Evolutionary conservation across 2,888 invertebrate species (phyloP).

Genomic region (Corbicula japonica): DNA sequence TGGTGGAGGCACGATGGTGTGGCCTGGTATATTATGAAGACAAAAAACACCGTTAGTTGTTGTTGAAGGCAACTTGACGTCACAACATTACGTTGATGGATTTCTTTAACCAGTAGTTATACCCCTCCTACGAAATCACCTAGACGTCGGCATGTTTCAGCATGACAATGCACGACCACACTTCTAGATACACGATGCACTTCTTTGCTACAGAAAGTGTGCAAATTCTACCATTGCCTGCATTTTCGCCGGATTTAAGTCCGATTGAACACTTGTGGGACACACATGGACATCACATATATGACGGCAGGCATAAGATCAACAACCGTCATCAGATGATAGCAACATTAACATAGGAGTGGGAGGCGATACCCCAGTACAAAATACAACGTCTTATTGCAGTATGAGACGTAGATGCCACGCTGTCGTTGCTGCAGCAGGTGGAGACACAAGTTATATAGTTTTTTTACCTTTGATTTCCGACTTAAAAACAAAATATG

Average conservation of each 20-base stretch:
- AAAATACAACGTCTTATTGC: too few species aligned
- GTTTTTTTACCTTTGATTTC: too few species aligned
- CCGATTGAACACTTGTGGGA: conserved; percentile 26
- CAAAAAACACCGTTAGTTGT: background rate
- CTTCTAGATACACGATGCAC: background rate
- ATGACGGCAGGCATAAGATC: too few species aligned
- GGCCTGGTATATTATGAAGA: background rate
- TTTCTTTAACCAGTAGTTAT: background rate
- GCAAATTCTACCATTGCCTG: conserved; percentile 7
- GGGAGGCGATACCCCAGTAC: too few species aligned
- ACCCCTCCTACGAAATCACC: background rate
- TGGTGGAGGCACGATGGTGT: conserved; percentile 20
- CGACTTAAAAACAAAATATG: too few species aligned
- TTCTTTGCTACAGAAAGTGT: background rate
- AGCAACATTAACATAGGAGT: too few species aligned
- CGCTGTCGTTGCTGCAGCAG: too few species aligned
- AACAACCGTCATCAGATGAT: too few species aligned
- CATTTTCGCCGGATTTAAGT: conserved; percentile 11
- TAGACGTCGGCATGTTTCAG: background rate
- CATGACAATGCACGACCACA: conserved; percentile 5
- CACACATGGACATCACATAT: conserved; percentile 12
- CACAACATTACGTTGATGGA: background rate
- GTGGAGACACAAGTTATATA: too few species aligned
- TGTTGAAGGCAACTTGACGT: background rate
- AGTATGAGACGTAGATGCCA: too few species aligned